Conservation (phyloP, 2,797 vertebrate genomes). For the Centropyge bicolor region DNA sequence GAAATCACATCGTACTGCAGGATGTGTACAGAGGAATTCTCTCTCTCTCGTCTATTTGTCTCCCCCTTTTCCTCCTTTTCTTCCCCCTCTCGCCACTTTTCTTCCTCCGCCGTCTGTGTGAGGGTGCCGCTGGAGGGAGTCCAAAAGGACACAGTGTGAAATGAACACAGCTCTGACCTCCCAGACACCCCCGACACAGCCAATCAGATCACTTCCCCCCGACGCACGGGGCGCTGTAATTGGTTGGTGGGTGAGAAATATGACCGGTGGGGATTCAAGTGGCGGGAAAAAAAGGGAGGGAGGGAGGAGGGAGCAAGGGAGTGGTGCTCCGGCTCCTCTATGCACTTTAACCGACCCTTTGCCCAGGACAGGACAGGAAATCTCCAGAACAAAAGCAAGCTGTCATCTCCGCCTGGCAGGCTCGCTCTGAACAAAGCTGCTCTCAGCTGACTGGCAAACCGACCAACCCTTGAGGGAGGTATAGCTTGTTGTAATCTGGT, state of each 20-base stretch:
- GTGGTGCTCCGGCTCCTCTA: constrained; percentile 40
- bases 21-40: constrained; percentile 31
- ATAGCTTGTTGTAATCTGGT: constrained; percentile 62
- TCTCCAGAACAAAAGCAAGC: constrained; percentile 76
- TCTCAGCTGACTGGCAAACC: constrained; percentile 65
- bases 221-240: constrained; percentile 50
- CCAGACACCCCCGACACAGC: constrained; percentile 67
- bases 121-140: constrained; percentile 67
- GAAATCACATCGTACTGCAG: constrained; percentile 48
- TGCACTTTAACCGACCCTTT: constrained; percentile 74
- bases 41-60: constrained; percentile 34
- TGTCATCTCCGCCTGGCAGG: constrained; percentile 65
- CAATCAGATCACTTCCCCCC: constrained; percentile 67
- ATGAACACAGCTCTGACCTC: constrained; percentile 76
- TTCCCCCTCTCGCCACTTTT: constrained; percentile 39
- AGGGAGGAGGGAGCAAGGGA: constrained; percentile 15
- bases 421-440: constrained; percentile 54
- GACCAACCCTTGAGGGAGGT: constrained; percentile 53
- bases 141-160: constrained; percentile 77
- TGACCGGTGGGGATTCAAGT: constrained; percentile 54
- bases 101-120: constrained; percentile 29
- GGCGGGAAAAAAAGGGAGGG: constrained; percentile 75
- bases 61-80: constrained; percentile 22
- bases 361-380: constrained; percentile 72
- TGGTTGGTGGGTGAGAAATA: constrained; percentile 66